These are phyloP conservation scores for Halichoerus grypus DNA, from an alignment of 2,113 vertebrate species.

Conservation along the genomic window DNA sequence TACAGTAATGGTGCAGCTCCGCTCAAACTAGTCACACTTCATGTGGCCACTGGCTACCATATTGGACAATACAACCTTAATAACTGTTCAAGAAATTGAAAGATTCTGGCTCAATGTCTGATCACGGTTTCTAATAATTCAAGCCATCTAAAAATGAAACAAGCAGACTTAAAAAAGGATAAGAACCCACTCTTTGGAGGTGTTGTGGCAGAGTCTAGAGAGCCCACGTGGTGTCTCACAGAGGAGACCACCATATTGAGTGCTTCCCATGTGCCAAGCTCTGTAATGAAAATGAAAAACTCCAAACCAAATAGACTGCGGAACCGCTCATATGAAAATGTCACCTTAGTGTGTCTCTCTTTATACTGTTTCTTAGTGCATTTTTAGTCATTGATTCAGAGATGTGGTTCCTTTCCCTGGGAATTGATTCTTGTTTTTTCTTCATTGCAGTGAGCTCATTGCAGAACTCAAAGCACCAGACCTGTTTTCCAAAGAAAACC, in stretches of 20 bases:
- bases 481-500: not conserved
- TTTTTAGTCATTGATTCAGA: not conserved
- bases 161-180: not conserved
- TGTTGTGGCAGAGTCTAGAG: not conserved
- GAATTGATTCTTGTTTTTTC: not conserved
- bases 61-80: not conserved
- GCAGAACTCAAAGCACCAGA: not conserved
- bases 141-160: not conserved
- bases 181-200: not conserved
- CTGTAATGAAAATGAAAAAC: not conserved
- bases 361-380: not conserved
- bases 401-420: not conserved
- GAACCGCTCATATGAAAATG: not conserved
- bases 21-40: not conserved
- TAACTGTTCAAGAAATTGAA: not conserved
- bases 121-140: not conserved
- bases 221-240: accelerated
- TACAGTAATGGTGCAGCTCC: not conserved
- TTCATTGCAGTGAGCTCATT: not conserved
- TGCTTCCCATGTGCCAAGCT: not conserved
- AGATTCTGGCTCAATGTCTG: not conserved
- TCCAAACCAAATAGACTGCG: not conserved
- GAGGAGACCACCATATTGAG: accelerated
- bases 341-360: too few relatives aligned
- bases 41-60: not conserved